Evolutionary conservation across 2,888 invertebrate genomes (phyloP).

Genomic region (Clivina fossor): DNA sequence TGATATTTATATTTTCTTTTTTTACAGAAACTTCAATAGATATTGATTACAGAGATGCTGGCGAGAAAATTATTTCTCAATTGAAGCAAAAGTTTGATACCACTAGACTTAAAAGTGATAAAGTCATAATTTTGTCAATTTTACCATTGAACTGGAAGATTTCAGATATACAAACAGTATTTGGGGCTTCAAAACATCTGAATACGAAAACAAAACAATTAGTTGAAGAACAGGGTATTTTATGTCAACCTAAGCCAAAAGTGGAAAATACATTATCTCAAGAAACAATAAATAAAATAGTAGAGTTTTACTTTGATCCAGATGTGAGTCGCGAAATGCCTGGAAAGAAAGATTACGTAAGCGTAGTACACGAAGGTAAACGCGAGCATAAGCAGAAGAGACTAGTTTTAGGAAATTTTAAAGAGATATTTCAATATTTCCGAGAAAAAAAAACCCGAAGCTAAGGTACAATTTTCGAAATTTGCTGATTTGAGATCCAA

Average conservation of each 20-base stretch:
- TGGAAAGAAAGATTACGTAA: constrained; percentile 33
- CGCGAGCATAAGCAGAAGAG: constrained; percentile 28
- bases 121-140: too few species aligned
- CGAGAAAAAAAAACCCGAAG: constrained; percentile 19
- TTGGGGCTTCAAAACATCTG: background rate
- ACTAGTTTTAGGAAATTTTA: constrained; percentile 29
- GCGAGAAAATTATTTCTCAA: too few species aligned
- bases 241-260: background rate
- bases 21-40: too few species aligned
- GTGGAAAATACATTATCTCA: background rate
- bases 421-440: constrained; percentile 24
- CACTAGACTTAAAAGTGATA: too few species aligned
- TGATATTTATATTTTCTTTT: too few species aligned
- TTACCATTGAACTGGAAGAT: too few species aligned
- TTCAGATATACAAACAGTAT: too few species aligned
- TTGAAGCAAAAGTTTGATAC: too few species aligned
- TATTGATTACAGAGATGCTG: too few species aligned
- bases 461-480: constrained; percentile 27
- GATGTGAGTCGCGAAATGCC: constrained; percentile 27
- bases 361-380: constrained; percentile 25
- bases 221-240: background rate
- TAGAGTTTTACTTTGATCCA: constrained; percentile 29
- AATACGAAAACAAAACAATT: constrained; percentile 2
- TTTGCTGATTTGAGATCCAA: constrained; percentile 30
- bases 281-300: background rate